Percentiles rank a stretch among this genome's conserved stretches.
phyloP scores from a whole-genome alignment of 2,797 vertebrate genomes.

The Leptoclinus maculatus region DNA sequence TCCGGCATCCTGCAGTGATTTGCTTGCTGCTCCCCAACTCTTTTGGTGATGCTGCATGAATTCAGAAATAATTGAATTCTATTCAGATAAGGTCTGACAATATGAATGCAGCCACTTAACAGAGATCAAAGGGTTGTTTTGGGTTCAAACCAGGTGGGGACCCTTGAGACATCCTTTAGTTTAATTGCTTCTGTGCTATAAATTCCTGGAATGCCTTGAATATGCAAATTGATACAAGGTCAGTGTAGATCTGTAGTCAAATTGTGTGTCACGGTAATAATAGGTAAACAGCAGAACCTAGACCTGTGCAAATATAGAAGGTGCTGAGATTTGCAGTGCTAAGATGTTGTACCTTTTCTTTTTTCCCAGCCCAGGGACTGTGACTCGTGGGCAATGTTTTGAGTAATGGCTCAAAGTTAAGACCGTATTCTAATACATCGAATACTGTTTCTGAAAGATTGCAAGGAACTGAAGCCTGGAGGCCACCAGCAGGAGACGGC shows the following conservation, averaged over 20 bases:
- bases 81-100: constrained; percentile 67
- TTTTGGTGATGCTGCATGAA: constrained; percentile 60
- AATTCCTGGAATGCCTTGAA: constrained; percentile 72
- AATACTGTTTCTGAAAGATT: constrained; percentile 38
- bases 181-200: constrained; percentile 79
- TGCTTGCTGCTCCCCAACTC: constrained; percentile 40
- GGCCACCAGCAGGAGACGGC: constrained; percentile 31
- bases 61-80: constrained; percentile 73
- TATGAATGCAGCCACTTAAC: constrained; percentile 65
- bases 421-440: constrained; percentile 19
- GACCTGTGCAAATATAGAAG: constrained; percentile 23
- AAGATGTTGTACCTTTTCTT: neutral
- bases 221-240: constrained; percentile 72
- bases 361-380: neutral
- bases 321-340: constrained; percentile 14
- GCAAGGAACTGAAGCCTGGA: constrained; percentile 28
- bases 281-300: constrained; percentile 46
- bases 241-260: constrained; percentile 41
- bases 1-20: constrained; percentile 57
- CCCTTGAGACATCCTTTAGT: constrained; percentile 75
- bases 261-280: constrained; percentile 30
- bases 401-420: constrained; percentile 28
- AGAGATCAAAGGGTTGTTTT: constrained; percentile 71
- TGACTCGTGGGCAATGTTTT: constrained; percentile 18
- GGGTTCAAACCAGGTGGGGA: constrained; percentile 78